phyloP scores from a whole-genome alignment of 2,888 invertebrate genomes.

The Entomobrya proxima region DNA sequence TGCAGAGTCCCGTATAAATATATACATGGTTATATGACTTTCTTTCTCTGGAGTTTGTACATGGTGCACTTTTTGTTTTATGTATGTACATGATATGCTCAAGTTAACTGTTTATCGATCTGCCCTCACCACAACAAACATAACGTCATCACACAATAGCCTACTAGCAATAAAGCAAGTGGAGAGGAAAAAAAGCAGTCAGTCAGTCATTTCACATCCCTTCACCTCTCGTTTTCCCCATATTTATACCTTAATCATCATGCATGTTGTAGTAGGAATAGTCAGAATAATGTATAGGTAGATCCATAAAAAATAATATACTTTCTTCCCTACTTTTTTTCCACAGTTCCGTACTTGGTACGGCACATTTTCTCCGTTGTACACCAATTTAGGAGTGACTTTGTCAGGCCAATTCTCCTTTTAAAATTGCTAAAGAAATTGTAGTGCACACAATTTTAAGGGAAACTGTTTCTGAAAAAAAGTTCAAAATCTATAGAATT shows the following conservation, averaged over 20 bases:
- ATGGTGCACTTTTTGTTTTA: background rate
- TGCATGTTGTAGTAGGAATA: no score
- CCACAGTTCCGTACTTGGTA: conserved; percentile 54
- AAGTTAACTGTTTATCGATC: conserved; percentile 32
- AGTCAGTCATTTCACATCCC: background rate
- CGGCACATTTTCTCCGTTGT: conserved; percentile 6
- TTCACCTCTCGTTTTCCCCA: background rate
- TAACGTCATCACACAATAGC: conserved; percentile 42
- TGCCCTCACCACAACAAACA: conserved; percentile 27
- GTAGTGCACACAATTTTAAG: no score
- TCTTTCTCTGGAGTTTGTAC: background rate
- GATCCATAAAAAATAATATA: background rate
- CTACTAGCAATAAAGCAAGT: background rate
- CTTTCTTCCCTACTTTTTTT: conserved; percentile 15
- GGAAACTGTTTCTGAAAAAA: no score
- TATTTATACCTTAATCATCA: background rate
- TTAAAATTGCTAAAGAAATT: no score
- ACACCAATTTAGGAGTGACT: no score
- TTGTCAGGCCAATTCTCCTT: no score
- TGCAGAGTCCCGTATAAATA: background rate
- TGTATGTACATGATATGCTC: background rate
- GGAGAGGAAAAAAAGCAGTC: background rate
- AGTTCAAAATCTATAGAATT: no score
- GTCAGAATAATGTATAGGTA: background rate
- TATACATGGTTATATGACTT: background rate